Evolutionary conservation across 2,113 vertebrate genomes (phyloP), one percentile per base, ranked within the genome.

Genomic region (Cinclus cinclus): DNA sequence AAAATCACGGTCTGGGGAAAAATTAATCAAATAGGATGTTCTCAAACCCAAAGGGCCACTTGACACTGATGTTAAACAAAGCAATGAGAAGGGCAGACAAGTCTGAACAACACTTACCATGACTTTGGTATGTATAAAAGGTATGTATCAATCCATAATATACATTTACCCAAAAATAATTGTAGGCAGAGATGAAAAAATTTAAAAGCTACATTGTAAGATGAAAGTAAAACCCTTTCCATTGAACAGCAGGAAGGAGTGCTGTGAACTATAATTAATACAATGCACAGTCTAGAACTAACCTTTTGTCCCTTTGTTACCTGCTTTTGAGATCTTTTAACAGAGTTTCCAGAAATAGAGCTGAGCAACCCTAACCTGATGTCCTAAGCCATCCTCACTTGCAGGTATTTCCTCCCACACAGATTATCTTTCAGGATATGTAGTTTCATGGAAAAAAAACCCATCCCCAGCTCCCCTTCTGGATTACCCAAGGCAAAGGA

Each of bases 21-120:
- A 91, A 97, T 68, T 82, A 85, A 94, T 63, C 69, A 90, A 96
- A 89, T 67, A 46, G n/a, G 35, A 94, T 82, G 41, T 59, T 93
- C 37, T 93, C 77, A 91, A 93, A 79, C 31, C 58, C 58, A 49
- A 83, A 96, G 31, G 78, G 33, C 44, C 47, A 68, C 76, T 94
- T 74, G 87, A 93, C 91, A 93, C 12, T 76, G 59, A 81, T 44
- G 19, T 13, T 95, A 91, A 81, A 63, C 52, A 95, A 95, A 92
- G 63, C 85, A 94, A 84, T 50, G 39, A 78, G 89, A 95, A 97
- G 77, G 20, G 62, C 31, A 89, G 78, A 95, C 49, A 89, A 85
- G 67, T 78, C 92, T 96, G 87, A 96, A 70, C 44, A 94, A 86
- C 41, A 81, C 65, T 75, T 68, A 90, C 22, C 2, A 28, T 82